Evolutionary conservation across 1,140 invertebrate species (phyloP).

Genomic region (Caenorhabditis briggsae): DNA sequence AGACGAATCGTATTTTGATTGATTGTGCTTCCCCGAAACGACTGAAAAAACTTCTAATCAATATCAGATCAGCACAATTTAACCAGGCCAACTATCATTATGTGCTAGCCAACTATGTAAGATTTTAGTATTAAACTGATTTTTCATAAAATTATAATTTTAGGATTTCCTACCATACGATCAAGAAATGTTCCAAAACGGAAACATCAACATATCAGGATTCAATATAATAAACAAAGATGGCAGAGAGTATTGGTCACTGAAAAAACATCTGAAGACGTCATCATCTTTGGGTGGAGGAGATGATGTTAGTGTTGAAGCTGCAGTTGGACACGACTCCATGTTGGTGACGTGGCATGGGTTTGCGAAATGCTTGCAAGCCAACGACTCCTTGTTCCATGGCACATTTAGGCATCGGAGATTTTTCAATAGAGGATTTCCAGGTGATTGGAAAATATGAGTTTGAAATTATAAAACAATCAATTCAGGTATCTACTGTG

Average conservation of each 20-base stretch:
- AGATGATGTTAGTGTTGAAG: slow-evolving; percentile 40
- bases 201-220: slow-evolving; percentile 79
- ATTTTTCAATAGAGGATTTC: slow-evolving; percentile 72
- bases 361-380: slow-evolving; percentile 69
- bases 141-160: slow-evolving; percentile 8
- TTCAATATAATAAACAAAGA: slow-evolving; percentile 77
- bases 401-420: slow-evolving; percentile 76
- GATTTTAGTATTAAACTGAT: slow-evolving; percentile 18
- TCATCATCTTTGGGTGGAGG: slow-evolving; percentile 11
- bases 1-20: slow-evolving; percentile 67
- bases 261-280: slow-evolving; percentile 65
- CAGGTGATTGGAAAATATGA: neutral
- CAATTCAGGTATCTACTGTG: slow-evolving; percentile 74
- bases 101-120: slow-evolving; percentile 73
- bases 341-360: slow-evolving; percentile 75
- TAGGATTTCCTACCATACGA: slow-evolving; percentile 78
- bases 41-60: slow-evolving; percentile 74
- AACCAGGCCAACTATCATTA: slow-evolving; percentile 77
- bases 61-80: slow-evolving; percentile 76
- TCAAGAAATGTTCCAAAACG: slow-evolving; percentile 78
- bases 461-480: neutral
- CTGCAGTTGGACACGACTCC: slow-evolving; percentile 77
- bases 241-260: slow-evolving; percentile 60
- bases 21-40: slow-evolving; percentile 68
- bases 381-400: slow-evolving; percentile 77